Base-by-base conservation (phyloP, 2,888 invertebrate species). In the Scaptomyza tumidula region DNA sequence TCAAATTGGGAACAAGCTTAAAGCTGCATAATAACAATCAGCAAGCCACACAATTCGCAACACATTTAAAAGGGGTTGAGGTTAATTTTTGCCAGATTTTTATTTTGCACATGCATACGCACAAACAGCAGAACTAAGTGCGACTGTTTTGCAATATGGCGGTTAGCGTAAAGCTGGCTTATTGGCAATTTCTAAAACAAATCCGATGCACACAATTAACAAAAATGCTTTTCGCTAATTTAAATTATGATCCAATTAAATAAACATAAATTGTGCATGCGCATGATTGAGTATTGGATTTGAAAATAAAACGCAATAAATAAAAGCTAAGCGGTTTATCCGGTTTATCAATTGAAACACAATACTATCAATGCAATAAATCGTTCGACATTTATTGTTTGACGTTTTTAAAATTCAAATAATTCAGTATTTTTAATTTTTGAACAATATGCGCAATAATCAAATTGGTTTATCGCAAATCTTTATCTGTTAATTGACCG, bases 261-360 rank as follows among this genome's bases (percentile, higher is more conserved):
- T 75, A 55, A 70, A 64, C 61, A 84, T 58, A 66, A 59, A 66
- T 64, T 84, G 80, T 76, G 81, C 60, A 81, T 53, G 50, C 79
- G 64, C 77, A 41, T 56, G 64, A 72, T 72, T 80, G 69, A 62
- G 66, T 66, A 50, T 43, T 53, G 52, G 66, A 69, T 75, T 71
- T 60, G 61, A 50, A 64, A 46, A 50, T 41, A 61, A 43, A 58
- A n/a, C 44, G 50, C 60, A 64, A 70, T 61, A 75, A 16, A 41
- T 29, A 37, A 46, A 46, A 52, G 9, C 13, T 48, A 39, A 31
- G 24, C 27, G 50, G 57, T 54, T 60, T 60, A 35, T 60, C 65
- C 50, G 29, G 7, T 24, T 66, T 52, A 58, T 57, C 24, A 55
- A 65, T 48, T 29, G 58, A 52, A 58, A 39, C 41, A 53, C 37